phyloP scores from a whole-genome alignment of 2,888 invertebrate species.

The Phoenoteleia sp. region DNA sequence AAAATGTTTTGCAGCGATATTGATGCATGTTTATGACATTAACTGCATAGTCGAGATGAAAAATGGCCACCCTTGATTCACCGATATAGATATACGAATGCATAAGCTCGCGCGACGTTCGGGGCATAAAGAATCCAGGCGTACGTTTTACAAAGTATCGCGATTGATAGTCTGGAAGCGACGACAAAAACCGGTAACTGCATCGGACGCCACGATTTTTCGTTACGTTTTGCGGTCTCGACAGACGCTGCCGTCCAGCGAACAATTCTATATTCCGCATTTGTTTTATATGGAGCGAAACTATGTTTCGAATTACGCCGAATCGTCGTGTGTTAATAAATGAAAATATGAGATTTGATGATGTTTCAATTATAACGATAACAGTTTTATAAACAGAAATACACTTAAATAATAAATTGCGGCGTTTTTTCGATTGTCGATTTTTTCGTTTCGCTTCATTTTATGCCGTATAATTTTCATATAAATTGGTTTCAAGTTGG shows the following conservation, averaged over 20 bases:
- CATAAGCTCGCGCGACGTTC: slow-evolving; percentile 54
- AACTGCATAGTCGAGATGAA: slow-evolving; percentile 33
- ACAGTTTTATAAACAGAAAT: neutral
- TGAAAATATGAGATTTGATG: neutral
- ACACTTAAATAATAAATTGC: neutral
- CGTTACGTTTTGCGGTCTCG: slow-evolving; percentile 68
- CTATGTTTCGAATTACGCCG: slow-evolving; percentile 28
- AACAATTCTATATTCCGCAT: slow-evolving; percentile 61
- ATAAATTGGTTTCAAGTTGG: no score
- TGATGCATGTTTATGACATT: slow-evolving; percentile 43
- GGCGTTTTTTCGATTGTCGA: neutral
- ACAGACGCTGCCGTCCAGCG: slow-evolving; percentile 49
- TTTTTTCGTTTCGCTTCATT: neutral
- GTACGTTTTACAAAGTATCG: slow-evolving; percentile 57
- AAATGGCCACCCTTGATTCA: slow-evolving; percentile 53
- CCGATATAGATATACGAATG: slow-evolving; percentile 51
- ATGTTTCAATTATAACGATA: neutral
- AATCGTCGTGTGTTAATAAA: slow-evolving; percentile 3
- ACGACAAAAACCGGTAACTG: slow-evolving; percentile 70
- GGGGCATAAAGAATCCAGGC: slow-evolving; percentile 53
- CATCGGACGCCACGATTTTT: slow-evolving; percentile 61
- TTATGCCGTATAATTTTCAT: no score
- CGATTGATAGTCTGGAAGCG: slow-evolving; percentile 66
- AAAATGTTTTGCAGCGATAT: slow-evolving; percentile 31
- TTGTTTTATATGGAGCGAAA: slow-evolving; percentile 27